Evolutionary conservation across 2,113 vertebrate species (phyloP), one percentile per base, ranked within the genome.

Genomic region (Sitta europaea): DNA sequence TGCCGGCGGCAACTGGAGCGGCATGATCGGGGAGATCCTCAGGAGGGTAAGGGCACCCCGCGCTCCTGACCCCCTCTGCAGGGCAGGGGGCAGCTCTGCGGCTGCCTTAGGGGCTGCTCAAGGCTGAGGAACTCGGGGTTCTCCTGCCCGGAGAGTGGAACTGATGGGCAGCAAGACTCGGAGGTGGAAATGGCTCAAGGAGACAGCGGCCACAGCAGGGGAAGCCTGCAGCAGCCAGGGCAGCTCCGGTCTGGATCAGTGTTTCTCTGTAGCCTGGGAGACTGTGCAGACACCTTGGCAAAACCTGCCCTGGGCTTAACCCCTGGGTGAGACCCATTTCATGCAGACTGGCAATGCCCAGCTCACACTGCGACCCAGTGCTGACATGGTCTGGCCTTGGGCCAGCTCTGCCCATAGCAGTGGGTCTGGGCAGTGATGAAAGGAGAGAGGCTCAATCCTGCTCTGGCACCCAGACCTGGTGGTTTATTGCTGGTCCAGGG

Each of bases 11-110:
- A 98, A 95, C 84, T 99, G 99, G 99, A 96, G 43, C 0, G 99
- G 99, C 7, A 98, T 99, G 98, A 97, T 99, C 3, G 99, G 99
- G 1, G 99, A 99, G 62, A 35, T 99, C 20, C 47, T 98, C n/a
- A 76, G 98, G 54, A 96, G 97, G 98, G 99, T 99, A 76, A 98
- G 6, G 15, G 6, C 12, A 1, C 5, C 2, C 1, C 0, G 2
- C 5, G 2, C 2, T 10, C 35, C n/a, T 20, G 15, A 13, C 5
- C 28, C 19, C 0, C 36, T 21, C 27, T 43, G 9, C 35, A 17
- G 74, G 82, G 54, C 53, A 8, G 5, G 19, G 9, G 10, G 38
- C 29, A 5, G 67, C 86, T 43, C 68, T 9, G 2, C 24, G 55
- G 6, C 15, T 25, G 18, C 31, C 1, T 4, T 3, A 5, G 47